Percentiles rank a stretch among this genome's conserved stretches.
phyloP scores from a whole-genome alignment of 1,140 invertebrate species.

The Drosophila malerkotliana region DNA sequence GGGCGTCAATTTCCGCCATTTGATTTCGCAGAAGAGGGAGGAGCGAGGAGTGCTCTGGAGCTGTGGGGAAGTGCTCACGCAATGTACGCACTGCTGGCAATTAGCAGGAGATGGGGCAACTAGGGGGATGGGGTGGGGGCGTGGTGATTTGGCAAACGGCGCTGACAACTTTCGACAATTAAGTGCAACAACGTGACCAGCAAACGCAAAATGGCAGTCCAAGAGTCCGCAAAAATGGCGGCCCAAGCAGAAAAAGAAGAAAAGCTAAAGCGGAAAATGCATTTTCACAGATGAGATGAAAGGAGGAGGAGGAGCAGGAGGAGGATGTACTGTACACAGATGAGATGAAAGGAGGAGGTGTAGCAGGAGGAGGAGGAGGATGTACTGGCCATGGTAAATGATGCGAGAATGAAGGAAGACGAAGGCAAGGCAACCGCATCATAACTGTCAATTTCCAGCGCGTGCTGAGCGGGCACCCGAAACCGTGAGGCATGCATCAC shows the following conservation, averaged over 20 bases:
- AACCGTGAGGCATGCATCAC: constrained; percentile 25
- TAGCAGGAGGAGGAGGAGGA: neutral
- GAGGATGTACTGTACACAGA: no score
- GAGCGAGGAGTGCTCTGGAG: neutral
- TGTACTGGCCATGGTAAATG: constrained; percentile 3
- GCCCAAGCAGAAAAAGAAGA: constrained; percentile 1
- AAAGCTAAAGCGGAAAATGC: constrained; percentile 33
- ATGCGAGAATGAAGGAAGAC: constrained; percentile 18
- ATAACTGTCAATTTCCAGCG: constrained; percentile 41
- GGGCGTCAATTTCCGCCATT: constrained; percentile 40
- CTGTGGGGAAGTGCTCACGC: constrained; percentile 14
- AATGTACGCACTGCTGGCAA: constrained; percentile 56
- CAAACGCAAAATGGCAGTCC: constrained; percentile 48
- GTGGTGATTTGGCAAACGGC: constrained; percentile 32
- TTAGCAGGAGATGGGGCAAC: constrained; percentile 33
- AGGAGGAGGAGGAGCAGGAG: neutral
- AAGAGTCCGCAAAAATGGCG: constrained; percentile 32
- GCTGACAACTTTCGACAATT: constrained; percentile 63
- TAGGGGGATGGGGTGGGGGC: neutral
- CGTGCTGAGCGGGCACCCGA: constrained; percentile 20
- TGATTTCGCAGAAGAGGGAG: constrained; percentile 29
- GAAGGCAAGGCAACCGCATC: constrained; percentile 41
- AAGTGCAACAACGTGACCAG: constrained; percentile 63
- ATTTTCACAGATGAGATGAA: constrained; percentile 9
- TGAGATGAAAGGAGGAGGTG: no score